phyloP scores from a whole-genome alignment of 2,888 invertebrate genomes.

The Crematogaster levior region DNA sequence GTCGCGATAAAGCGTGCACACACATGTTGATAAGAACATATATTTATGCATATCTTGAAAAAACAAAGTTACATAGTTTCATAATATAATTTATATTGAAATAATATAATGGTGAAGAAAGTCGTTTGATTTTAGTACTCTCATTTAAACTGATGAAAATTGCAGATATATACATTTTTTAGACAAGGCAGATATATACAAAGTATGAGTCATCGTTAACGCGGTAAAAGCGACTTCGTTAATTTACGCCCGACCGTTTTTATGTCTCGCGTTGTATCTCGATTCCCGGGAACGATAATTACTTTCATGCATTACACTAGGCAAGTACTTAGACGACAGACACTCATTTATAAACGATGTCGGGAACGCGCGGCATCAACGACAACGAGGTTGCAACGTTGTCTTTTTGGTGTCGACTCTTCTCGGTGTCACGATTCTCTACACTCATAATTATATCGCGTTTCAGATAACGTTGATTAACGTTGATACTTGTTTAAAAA shows the following conservation, averaged over 20 bases:
- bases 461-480: background rate
- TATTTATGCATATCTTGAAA: background rate
- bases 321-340: conserved; percentile 8
- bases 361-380: background rate
- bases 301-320: background rate
- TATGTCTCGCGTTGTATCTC: background rate
- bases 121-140: background rate
- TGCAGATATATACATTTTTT: background rate
- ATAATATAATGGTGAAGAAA: background rate
- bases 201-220: background rate
- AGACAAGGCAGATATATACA: background rate
- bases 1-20: background rate
- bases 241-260: conserved; percentile 7
- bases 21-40: background rate
- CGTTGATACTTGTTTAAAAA: background rate
- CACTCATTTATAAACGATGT: conserved; percentile 3
- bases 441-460: background rate
- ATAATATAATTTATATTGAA: background rate
- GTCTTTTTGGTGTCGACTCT: background rate
- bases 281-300: background rate
- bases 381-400: background rate
- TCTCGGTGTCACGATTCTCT: background rate
- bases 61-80: background rate
- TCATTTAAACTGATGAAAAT: background rate
- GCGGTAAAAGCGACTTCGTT: background rate